Evolutionary conservation across 2,888 invertebrate species (phyloP).

Genomic region (Chrysina gloriosa): DNA sequence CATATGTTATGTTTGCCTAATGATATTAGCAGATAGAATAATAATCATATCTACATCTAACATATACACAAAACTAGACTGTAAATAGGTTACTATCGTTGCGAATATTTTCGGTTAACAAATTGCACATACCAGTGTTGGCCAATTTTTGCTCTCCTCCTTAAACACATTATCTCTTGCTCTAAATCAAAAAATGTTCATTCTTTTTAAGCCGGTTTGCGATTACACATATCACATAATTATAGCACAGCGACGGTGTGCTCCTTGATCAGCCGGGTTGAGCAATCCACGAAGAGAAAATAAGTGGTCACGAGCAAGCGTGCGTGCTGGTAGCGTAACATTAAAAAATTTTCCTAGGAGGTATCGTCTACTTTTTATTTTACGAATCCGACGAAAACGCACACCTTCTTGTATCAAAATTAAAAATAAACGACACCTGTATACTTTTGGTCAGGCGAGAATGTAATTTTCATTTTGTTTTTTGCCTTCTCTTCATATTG

Average conservation of each 20-base stretch:
- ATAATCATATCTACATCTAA: too few species aligned
- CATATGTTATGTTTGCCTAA: too few species aligned
- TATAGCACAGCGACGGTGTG: constrained; percentile 16
- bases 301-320: constrained; percentile 19
- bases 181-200: constrained; percentile 28
- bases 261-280: constrained; percentile 13
- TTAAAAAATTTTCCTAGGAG: constrained; percentile 8
- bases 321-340: constrained; percentile 27
- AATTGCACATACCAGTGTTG: background rate
- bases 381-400: background rate
- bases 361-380: constrained; percentile 5
- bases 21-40: too few species aligned
- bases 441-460: constrained; percentile 9
- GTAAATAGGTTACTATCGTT: background rate
- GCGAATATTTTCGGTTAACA: background rate
- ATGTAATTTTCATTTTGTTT: constrained; percentile 10
- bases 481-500: background rate
- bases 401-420: background rate
- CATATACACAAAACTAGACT: too few species aligned
- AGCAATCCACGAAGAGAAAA: constrained; percentile 19
- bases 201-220: constrained; percentile 28
- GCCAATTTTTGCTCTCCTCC: constrained; percentile 3
- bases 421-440: background rate
- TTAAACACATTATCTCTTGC: constrained; percentile 10
- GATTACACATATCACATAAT: constrained; percentile 25